Conservation (phyloP, 2,797 vertebrate species). For the Sciurus carolinensis region DNA sequence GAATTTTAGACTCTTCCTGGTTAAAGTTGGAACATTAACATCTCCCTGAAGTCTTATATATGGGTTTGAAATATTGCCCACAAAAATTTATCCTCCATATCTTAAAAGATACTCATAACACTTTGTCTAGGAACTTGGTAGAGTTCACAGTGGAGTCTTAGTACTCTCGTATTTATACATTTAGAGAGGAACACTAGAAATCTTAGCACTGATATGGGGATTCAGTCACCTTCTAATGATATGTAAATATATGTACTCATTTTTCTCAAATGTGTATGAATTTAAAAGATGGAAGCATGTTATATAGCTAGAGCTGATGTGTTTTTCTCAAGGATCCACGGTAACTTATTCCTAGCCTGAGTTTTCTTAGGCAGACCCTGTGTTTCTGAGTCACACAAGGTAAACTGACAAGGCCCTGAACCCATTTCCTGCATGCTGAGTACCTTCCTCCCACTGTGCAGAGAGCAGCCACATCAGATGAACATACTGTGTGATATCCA, state of each 20-base stretch:
- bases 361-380: background rate
- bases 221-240: background rate
- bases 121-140: background rate
- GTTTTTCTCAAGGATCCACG: background rate
- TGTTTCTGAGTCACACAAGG: background rate
- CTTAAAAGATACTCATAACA: background rate
- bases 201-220: background rate
- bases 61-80: background rate
- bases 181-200: background rate
- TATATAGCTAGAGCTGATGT: background rate
- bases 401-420: background rate
- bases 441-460: too few relatives aligned
- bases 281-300: background rate
- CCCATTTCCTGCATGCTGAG: background rate
- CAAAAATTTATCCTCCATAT: background rate
- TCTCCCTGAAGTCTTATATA: background rate
- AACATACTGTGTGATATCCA: too few relatives aligned
- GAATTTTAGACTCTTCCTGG: background rate
- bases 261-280: too few relatives aligned
- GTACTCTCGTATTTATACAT: background rate
- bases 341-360: too few relatives aligned
- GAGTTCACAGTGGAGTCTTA: background rate
- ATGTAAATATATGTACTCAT: background rate
- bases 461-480: background rate
- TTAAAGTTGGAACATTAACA: too few relatives aligned